Conservation (phyloP, 1,140 invertebrate species). For the Ostrea denselamellosa region DNA sequence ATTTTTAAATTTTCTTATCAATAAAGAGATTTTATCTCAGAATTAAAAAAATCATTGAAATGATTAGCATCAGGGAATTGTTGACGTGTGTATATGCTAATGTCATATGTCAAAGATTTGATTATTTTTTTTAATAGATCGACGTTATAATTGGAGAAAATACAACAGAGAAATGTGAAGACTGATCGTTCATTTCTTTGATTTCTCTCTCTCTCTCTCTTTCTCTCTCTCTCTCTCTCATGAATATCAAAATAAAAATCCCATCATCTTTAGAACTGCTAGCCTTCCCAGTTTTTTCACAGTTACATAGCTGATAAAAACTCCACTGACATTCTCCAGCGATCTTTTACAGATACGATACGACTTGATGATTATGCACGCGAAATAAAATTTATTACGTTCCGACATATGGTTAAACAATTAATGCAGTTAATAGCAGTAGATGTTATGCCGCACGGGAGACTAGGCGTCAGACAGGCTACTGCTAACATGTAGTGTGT, state of each 20-base stretch:
- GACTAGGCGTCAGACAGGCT: slow-evolving; percentile 54
- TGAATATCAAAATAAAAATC: background rate
- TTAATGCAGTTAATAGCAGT: slow-evolving; percentile 55
- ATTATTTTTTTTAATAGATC: background rate
- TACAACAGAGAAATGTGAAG: background rate
- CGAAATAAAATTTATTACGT: slow-evolving; percentile 54
- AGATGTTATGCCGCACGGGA: slow-evolving; percentile 48
- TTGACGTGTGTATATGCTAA: background rate
- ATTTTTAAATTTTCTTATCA: background rate
- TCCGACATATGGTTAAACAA: slow-evolving; percentile 57
- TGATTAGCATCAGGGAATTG: background rate
- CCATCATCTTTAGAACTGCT: background rate
- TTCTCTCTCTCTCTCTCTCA: too few relatives aligned
- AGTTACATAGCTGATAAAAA: slow-evolving; percentile 24
- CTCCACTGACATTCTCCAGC: slow-evolving; percentile 22
- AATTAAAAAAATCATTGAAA: too few relatives aligned
- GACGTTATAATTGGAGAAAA: background rate
- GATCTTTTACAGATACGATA: slow-evolving; percentile 34
- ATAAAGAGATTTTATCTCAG: too few relatives aligned
- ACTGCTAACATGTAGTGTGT: slow-evolving; percentile 55
- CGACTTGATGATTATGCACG: slow-evolving; percentile 42
- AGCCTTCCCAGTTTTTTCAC: background rate
- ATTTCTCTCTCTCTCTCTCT: background rate
- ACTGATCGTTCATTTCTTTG: background rate
- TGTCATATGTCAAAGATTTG: background rate